These are phyloP conservation scores for Microplitis demolitor DNA, from an alignment of 1,140 invertebrate genomes.

Conservation along the genomic window DNA sequence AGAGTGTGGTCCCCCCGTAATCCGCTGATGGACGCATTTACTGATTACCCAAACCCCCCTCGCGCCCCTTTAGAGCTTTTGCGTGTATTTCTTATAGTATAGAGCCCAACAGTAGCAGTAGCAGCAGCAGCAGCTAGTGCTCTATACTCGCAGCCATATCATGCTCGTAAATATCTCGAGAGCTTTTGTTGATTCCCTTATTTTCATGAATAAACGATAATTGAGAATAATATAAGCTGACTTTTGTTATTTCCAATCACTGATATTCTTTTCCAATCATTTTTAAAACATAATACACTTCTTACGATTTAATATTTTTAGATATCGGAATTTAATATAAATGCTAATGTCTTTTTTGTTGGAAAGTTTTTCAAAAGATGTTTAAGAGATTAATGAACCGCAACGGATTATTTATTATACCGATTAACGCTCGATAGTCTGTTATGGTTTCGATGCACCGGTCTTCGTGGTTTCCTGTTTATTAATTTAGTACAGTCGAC, in stretches of 20 bases:
- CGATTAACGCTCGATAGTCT: conserved; percentile 7
- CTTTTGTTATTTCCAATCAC: neutral
- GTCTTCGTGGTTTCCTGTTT: conserved; percentile 20
- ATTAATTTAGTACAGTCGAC: too few species aligned
- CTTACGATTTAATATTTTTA: too few species aligned
- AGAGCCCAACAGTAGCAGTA: conserved; percentile 3
- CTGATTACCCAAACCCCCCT: conserved; percentile 35
- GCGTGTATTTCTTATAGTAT: conserved; percentile 34
- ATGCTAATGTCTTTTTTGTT: neutral
- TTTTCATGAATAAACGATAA: neutral
- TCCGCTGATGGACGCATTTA: conserved; percentile 40
- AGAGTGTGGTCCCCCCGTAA: conserved; percentile 36
- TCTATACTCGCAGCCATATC: conserved; percentile 20
- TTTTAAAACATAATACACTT: neutral
- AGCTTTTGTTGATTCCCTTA: conserved; percentile 2
- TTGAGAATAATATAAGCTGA: neutral
- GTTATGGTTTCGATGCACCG: conserved; percentile 7
- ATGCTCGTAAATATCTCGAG: conserved; percentile 7
- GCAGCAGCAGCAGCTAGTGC: neutral
- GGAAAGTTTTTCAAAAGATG: too few species aligned
- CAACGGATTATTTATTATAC: neutral
- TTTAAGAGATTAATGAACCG: neutral
- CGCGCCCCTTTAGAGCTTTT: conserved; percentile 28
- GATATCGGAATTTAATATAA: too few species aligned
- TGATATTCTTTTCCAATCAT: neutral